Evolutionary conservation across 2,113 vertebrate genomes (phyloP).

Genomic region (Albula goreensis): DNA sequence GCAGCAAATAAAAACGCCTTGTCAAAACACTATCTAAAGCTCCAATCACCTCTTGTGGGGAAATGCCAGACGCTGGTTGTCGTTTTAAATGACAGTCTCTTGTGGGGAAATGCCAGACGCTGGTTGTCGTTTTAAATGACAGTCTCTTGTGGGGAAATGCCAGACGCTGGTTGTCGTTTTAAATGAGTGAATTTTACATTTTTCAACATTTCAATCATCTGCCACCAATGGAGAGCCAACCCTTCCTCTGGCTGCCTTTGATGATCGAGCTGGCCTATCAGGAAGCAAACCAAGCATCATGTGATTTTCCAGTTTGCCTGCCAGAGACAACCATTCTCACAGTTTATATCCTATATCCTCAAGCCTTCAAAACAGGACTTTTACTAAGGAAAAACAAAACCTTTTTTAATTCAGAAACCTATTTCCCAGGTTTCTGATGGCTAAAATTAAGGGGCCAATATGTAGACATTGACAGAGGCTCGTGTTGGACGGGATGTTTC

Average conservation of each 20-base stretch:
- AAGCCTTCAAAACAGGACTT: background rate
- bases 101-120: constrained; percentile 23
- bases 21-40: constrained; percentile 30
- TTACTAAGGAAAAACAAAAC: background rate
- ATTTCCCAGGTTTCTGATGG: background rate
- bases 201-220: constrained; percentile 27
- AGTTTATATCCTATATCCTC: constrained; percentile 1
- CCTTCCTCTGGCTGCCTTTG: constrained; percentile 30
- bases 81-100: constrained; percentile 20
- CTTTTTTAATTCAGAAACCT: background rate
- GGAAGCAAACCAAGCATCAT: constrained; percentile 12
- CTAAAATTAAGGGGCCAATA: background rate
- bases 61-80: constrained; percentile 30
- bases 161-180: constrained; percentile 12
- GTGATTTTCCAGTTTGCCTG: constrained; percentile 13
- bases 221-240: constrained; percentile 12
- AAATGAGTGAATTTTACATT: constrained; percentile 17
- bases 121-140: constrained; percentile 28
- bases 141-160: no score
- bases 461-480: background rate
- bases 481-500: constrained; percentile 11
- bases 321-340: constrained; percentile 30
- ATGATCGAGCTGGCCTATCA: constrained; percentile 28
- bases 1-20: constrained; percentile 30
- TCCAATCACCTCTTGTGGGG: no score